Percentiles rank a stretch among this genome's conserved stretches.
phyloP scores from a whole-genome alignment of 2,797 vertebrate genomes.

The Pelochelys cantorii region DNA sequence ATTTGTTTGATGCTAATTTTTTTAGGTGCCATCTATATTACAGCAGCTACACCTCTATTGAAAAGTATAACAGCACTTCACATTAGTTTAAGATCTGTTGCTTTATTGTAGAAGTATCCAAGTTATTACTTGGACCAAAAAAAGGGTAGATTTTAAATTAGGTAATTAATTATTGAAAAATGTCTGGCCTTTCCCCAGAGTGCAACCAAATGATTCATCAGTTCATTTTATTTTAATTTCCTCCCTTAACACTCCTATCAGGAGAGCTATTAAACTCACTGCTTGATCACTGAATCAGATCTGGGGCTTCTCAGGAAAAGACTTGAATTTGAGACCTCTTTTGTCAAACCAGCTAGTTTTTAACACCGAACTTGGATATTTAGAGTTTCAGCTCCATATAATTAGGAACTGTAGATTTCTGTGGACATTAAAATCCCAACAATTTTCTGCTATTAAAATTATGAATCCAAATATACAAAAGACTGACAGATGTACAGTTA shows the following conservation, averaged over 20 bases:
- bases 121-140: slow-evolving; percentile 60
- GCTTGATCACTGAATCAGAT: slow-evolving; percentile 60
- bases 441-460: background rate
- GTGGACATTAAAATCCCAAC: background rate
- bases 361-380: slow-evolving; percentile 7
- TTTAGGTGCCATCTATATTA: slow-evolving; percentile 44
- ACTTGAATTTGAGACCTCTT: slow-evolving; percentile 40
- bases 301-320: slow-evolving; percentile 50
- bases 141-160: slow-evolving; percentile 67
- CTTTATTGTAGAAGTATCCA: slow-evolving; percentile 64
- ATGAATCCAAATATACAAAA: background rate
- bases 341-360: slow-evolving; percentile 36
- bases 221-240: slow-evolving; percentile 75
- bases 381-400: slow-evolving; percentile 9
- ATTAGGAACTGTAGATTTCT: background rate
- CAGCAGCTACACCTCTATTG: background rate
- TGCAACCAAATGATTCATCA: slow-evolving; percentile 68
- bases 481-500: background rate
- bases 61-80: slow-evolving; percentile 43
- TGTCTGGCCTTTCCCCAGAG: slow-evolving; percentile 46
- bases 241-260: slow-evolving; percentile 58
- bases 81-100: slow-evolving; percentile 54
- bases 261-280: slow-evolving; percentile 55
- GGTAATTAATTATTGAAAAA: slow-evolving; percentile 76
- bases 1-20: slow-evolving; percentile 53